phyloP scores from a whole-genome alignment of 2,888 invertebrate species.

The Stramonita haemastoma region DNA sequence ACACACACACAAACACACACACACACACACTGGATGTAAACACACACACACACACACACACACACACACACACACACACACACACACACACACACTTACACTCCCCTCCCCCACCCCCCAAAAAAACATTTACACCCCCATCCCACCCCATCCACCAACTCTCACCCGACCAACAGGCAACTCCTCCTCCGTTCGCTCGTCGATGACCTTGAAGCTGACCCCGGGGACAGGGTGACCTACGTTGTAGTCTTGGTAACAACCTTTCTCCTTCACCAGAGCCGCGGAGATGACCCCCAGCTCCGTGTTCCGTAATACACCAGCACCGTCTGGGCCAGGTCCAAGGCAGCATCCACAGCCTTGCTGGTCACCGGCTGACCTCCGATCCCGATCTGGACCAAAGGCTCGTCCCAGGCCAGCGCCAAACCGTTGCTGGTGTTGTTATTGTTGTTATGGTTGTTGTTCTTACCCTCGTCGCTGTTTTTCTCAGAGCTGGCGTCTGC shows the following conservation, averaged over 20 bases:
- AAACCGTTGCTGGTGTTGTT: not conserved
- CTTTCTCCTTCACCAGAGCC: not conserved
- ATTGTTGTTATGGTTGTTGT: not conserved
- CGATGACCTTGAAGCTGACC: conserved; percentile 22
- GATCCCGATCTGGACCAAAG: not conserved
- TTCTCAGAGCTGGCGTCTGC: not conserved
- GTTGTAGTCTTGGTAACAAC: conserved; percentile 22
- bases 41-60: not conserved
- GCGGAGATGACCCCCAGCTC: not conserved
- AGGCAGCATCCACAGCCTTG: not conserved
- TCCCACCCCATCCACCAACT: not conserved
- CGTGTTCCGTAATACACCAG: not conserved
- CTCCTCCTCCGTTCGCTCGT: not conserved
- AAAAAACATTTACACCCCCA: not conserved
- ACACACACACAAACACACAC: not conserved
- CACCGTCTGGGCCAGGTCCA: not conserved
- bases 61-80: not conserved
- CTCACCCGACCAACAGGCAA: not conserved
- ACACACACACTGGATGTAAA: not conserved
- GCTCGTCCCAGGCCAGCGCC: not conserved
- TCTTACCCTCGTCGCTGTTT: not conserved
- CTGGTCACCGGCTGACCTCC: conserved; percentile 15
- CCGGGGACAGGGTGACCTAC: not conserved
- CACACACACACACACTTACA: not conserved
- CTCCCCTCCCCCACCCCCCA: not conserved